phyloP scores from a whole-genome alignment of 2,797 vertebrate species.

The Luscinia luscinia region DNA sequence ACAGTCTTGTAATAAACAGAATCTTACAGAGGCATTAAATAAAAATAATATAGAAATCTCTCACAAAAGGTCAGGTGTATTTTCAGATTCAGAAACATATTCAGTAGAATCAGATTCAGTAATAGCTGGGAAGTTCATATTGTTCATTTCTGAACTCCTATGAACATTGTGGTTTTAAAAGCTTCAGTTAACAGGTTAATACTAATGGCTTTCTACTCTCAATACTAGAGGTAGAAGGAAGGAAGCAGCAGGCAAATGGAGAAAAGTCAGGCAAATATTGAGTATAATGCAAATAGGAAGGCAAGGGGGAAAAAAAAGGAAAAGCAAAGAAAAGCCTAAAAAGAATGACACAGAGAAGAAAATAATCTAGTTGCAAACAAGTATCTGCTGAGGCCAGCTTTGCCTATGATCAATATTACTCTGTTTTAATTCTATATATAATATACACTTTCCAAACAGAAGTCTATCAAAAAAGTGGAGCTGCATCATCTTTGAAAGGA shows the following conservation, averaged over 20 bases:
- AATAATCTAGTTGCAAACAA: not conserved
- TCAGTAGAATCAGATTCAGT: not conserved
- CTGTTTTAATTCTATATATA: not conserved
- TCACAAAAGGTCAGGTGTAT: not conserved
- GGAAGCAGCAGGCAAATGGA: not conserved
- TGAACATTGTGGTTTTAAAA: not conserved
- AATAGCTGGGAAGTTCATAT: not conserved
- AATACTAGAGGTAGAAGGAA: not conserved
- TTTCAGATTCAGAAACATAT: not conserved
- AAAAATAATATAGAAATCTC: not conserved
- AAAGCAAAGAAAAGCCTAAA: not conserved
- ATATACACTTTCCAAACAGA: not conserved
- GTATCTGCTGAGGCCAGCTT: not conserved
- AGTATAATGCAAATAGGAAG: not conserved
- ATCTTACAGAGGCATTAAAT: not conserved
- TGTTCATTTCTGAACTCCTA: not conserved
- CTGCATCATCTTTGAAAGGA: not conserved
- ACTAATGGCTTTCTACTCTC: not conserved
- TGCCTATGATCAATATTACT: not conserved
- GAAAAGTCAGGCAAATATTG: not conserved
- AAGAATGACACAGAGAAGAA: not conserved
- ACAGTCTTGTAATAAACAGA: not conserved
- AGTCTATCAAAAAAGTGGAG: not conserved
- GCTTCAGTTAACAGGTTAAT: not conserved
- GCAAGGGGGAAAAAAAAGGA: fast-evolving